These are phyloP conservation scores for Luperina nickerlii DNA, from an alignment of 2,888 invertebrate genomes.

Conservation along the genomic window DNA sequence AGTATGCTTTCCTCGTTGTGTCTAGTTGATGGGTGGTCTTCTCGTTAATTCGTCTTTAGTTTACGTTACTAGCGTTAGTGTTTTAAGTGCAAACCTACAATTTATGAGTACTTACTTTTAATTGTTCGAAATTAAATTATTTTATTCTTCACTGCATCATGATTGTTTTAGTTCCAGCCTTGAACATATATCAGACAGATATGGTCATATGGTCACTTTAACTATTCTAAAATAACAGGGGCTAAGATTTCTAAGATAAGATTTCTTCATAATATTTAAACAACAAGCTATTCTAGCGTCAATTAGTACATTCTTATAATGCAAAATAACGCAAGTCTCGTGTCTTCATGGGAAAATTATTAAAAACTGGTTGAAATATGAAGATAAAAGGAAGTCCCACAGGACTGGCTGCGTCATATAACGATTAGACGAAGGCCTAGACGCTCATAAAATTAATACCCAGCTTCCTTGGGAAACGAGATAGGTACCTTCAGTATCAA, in stretches of 20 bases:
- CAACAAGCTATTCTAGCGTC: background rate
- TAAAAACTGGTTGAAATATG: slow-evolving; percentile 50
- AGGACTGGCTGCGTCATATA: slow-evolving; percentile 56
- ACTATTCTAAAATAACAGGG: background rate
- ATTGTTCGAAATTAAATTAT: background rate
- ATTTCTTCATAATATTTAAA: background rate
- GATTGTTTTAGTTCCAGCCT: background rate
- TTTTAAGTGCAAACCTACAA: background rate
- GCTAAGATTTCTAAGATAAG: background rate
- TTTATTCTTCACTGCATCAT: background rate
- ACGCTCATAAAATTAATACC: slow-evolving; percentile 61
- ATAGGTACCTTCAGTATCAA: slow-evolving; percentile 19
- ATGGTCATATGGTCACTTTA: too few relatives aligned
- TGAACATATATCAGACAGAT: background rate
- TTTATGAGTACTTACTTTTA: background rate
- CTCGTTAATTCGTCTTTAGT: background rate
- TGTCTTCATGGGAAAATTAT: slow-evolving; percentile 61
- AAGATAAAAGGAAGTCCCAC: slow-evolving; percentile 60
- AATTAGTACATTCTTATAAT: slow-evolving; percentile 36
- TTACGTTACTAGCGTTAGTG: background rate
- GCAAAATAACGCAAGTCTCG: slow-evolving; percentile 32
- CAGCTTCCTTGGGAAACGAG: slow-evolving; percentile 60
- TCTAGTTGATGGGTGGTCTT: background rate
- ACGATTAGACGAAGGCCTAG: slow-evolving; percentile 55
- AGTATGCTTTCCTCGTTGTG: background rate